phyloP scores from a whole-genome alignment of 2,113 vertebrate species.

The Jaculus jaculus region DNA sequence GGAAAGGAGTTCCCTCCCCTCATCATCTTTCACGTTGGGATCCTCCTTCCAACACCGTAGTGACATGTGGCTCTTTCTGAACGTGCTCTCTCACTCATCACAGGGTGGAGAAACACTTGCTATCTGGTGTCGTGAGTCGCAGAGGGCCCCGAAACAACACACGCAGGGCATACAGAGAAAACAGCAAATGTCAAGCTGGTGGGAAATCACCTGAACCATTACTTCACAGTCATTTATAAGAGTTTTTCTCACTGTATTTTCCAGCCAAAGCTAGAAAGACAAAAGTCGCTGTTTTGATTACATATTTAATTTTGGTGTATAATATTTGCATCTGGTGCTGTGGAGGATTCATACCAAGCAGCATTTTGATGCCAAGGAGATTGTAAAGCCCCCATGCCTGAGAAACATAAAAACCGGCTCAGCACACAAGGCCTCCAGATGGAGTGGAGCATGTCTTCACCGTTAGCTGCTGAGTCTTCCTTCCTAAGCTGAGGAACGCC shows the following conservation, averaged over 20 bases:
- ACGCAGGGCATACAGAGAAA: background rate
- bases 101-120: background rate
- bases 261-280: background rate
- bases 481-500: background rate
- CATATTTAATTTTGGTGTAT: constrained; percentile 39
- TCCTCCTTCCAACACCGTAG: background rate
- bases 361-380: constrained; percentile 1
- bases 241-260: constrained; percentile 17
- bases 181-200: background rate
- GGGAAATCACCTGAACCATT: background rate
- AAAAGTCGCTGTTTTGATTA: background rate
- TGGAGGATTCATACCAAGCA: background rate
- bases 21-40: background rate
- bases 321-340: background rate
- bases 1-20: background rate
- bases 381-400: background rate
- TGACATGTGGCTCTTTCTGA: background rate
- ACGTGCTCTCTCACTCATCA: background rate
- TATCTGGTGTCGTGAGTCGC: background rate
- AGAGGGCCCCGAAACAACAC: background rate
- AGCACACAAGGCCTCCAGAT: background rate
- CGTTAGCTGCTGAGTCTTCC: background rate
- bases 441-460: background rate
- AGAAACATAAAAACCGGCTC: background rate
- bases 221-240: background rate